These are phyloP conservation scores for Phorcus lineatus DNA, from an alignment of 2,888 invertebrate genomes.

Conservation along the genomic window DNA sequence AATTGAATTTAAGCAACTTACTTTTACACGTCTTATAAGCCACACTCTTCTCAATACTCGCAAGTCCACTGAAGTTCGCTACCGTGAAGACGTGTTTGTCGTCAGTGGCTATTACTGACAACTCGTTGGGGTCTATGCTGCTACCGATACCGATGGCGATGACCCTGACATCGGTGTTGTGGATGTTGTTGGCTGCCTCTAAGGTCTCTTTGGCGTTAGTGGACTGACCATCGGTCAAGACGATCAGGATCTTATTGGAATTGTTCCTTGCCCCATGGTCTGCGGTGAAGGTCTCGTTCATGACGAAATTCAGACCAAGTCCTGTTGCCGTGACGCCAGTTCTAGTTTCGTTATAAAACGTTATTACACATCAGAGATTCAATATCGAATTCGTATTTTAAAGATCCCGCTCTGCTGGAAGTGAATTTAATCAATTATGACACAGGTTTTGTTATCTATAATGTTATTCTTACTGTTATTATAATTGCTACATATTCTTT, in stretches of 20 bases:
- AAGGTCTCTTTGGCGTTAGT: not conserved
- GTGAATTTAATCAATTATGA: too few relatives aligned
- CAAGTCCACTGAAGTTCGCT: conserved; percentile 37
- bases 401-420: too few relatives aligned
- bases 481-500: too few relatives aligned
- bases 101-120: conserved; percentile 47
- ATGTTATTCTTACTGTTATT: too few relatives aligned
- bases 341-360: too few relatives aligned
- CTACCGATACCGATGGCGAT: not conserved
- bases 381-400: too few relatives aligned
- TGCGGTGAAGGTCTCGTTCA: not conserved
- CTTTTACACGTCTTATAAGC: not conserved
- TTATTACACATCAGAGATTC: too few relatives aligned
- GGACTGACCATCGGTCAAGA: not conserved
- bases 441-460: too few relatives aligned
- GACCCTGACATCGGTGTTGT: not conserved
- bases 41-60: not conserved
- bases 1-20: not conserved
- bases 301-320: not conserved
- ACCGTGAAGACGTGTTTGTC: conserved; percentile 47
- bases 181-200: not conserved
- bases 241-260: not conserved
- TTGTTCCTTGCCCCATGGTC: conserved; percentile 13
- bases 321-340: not conserved
- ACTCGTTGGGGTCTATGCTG: conserved; percentile 41